Evolutionary conservation across 2,113 vertebrate species (phyloP), one percentile per base, ranked within the genome.

Genomic region (Alligator mississippiensis): DNA sequence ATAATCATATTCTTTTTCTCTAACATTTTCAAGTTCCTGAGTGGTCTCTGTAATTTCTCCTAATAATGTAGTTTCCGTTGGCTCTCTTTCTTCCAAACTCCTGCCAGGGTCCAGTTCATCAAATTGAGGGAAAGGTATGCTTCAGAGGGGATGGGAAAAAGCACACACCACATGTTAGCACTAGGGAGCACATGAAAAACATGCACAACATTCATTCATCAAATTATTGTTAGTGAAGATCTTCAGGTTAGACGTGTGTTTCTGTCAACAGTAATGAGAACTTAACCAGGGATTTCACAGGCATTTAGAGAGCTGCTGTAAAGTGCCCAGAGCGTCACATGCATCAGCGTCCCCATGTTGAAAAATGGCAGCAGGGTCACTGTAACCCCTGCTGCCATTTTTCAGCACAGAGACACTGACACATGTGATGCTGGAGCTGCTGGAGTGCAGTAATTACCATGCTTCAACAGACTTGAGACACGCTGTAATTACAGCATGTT

Each of bases 1-100:
- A 85, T 75, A 90, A 92, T 55, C 58, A 61, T 87, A 90, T 75
- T 78, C 81, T 68, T 82, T 88, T 91, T 83, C 77, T 88, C 70
- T 55, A 77, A 74, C 28, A 59, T 5, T 61, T 0, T 12, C 83
- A 60, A 47, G 30, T 59, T 76, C 38, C 22, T 25, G 4, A 9
- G 80, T 1, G 1, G n/a, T 64, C 6, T 77, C 21, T 21, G 5
- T 63, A 82, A 57, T 17, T 70, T n/a, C 79, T 64, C 84, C 68
- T 55, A 55, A 63, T 4, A 80, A 14, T 80, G 74, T 58, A 11
- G 18, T 91, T 91, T 55, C 59, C n/a, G 15, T 80, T 80, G 27
- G 68, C 80, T 75, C 74, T 25, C 70, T 12, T 17, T 66, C 58
- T 87, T 95, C 84, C 72, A 91, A 93, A 82, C 60, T 25, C 70